Percentiles rank a stretch among this genome's conserved stretches.
Evolutionary conservation across 2,888 invertebrate species (phyloP).

Genomic region (Drosophila melanocephala): DNA sequence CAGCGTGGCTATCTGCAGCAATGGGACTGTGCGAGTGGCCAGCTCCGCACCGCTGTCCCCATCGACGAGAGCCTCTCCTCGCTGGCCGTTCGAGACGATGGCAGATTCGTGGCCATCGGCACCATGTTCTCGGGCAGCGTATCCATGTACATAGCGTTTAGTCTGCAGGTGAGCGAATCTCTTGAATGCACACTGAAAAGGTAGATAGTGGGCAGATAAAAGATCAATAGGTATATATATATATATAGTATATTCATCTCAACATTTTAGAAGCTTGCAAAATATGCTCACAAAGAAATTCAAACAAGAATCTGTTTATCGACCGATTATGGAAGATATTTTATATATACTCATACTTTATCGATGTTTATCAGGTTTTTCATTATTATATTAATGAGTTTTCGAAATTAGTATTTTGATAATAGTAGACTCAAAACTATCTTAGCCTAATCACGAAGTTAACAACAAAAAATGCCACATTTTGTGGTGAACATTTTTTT

Average conservation of each 20-base stretch:
- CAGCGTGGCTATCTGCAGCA: conserved; percentile 91
- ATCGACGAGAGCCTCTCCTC: conserved; percentile 93
- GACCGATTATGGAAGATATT: neutral
- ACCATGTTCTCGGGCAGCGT: conserved; percentile 97
- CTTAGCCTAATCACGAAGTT: neutral
- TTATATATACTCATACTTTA: neutral
- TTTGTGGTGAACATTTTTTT: neutral
- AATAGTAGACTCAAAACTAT: neutral
- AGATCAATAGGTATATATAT: no score
- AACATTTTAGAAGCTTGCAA: neutral
- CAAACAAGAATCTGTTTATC: neutral
- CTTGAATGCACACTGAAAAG: no score
- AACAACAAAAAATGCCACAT: neutral
- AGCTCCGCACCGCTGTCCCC: conserved; percentile 87
- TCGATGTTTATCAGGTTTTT: neutral
- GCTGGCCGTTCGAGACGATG: conserved; percentile 95
- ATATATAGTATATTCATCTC: neutral
- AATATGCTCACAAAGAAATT: neutral
- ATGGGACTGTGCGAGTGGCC: conserved; percentile 90
- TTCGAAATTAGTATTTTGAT: neutral
- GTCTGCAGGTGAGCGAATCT: conserved; percentile 89
- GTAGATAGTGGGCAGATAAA: fast-evolving
- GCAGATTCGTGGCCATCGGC: conserved; percentile 95
- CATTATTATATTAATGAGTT: neutral
- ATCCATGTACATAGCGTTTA: conserved; percentile 95